Evolutionary conservation across 2,113 vertebrate genomes (phyloP).

Genomic region (Daboia siamensis): DNA sequence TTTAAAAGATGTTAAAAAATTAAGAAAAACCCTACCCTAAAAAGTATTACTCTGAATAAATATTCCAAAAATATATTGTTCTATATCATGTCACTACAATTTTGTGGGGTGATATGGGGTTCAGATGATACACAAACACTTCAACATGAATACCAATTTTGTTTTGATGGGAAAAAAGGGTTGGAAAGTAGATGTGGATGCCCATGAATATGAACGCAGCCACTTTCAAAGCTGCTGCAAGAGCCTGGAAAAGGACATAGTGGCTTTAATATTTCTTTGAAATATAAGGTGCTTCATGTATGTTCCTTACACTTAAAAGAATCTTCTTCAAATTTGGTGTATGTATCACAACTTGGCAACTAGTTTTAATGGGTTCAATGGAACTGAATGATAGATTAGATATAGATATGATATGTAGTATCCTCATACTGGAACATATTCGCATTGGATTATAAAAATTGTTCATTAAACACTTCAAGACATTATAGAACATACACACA

Average conservation of each 20-base stretch:
- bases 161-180: neutral
- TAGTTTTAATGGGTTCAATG: neutral
- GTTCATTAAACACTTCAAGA: neutral
- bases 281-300: neutral
- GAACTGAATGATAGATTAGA: neutral
- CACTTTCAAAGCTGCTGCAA: neutral
- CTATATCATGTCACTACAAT: neutral
- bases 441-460: neutral
- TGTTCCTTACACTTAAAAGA: neutral
- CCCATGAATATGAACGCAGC: neutral
- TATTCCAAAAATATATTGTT: neutral
- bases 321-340: neutral
- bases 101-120: neutral
- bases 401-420: neutral
- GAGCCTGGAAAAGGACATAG: neutral
- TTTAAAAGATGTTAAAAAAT: neutral
- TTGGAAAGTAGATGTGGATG: neutral
- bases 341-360: neutral
- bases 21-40: neutral
- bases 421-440: neutral
- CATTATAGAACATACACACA: neutral
- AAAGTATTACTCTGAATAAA: neutral
- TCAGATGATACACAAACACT: neutral
- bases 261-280: neutral
- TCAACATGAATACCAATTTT: neutral